Base-by-base conservation (phyloP, 2,888 invertebrate genomes). In the Watsonalla cultraria region DNA sequence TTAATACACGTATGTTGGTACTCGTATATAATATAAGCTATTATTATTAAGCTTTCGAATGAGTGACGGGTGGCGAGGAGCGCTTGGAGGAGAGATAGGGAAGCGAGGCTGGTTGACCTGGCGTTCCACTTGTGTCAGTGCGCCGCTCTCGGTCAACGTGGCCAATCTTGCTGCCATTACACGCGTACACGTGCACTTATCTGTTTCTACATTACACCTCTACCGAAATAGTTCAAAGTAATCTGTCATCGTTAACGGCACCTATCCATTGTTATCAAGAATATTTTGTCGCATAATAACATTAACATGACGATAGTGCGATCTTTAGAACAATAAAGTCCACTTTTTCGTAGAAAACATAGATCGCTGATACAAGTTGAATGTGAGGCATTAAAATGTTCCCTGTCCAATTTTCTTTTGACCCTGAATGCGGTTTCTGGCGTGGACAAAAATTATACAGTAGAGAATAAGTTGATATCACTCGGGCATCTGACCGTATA, bases 401-500 rank as follows among this genome's bases (percentile, higher is more conserved):
- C 72, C 71, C 71, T 65, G 73, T 67, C 82, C 80, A 81, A 85
- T 85, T 86, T 86, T 82, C 80, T 82, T n/a, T 81, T 87, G 87
- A 89, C 87, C 87, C 80, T 75, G 74, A 71, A 74, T 69, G 68
- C 70, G 75, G 70, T 80, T 79, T 79, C 78, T 82, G 77, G 71
- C 72, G 79, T 78, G 80, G 76, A 81, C 84, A 78, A 84, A 84
- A 86, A 84, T 87, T 80, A 85, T 76, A 81, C 78, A 75, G 86
- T 78, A 76, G 80, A 84, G 84, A 82, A 81, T 84, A 84, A 75
- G 82, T 76, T 80, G 79, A 73, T 90, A 90, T 90, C 90, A 78
- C 75, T 77, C 72, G 66, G 70, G 70, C 82, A 89, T 89, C 89
- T 84, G 79, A 78, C 83, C 81, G 81, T 86, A 84, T 88, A 87